Percentiles rank a stretch among this genome's conserved stretches.
Evolutionary conservation across 2,888 invertebrate genomes (phyloP).

Genomic region (Dryadula phaetusa): DNA sequence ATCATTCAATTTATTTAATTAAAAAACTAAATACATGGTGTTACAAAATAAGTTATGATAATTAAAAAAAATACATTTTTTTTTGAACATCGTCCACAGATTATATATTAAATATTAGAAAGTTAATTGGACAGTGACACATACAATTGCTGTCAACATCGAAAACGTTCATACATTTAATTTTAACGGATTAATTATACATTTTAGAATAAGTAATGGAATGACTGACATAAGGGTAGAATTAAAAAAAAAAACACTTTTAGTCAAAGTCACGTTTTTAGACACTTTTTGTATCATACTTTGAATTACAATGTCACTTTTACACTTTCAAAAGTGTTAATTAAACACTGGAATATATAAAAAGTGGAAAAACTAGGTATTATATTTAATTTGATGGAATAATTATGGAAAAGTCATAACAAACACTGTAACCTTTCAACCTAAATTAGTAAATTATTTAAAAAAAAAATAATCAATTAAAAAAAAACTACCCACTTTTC

Average conservation of each 20-base stretch:
- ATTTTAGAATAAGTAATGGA: constrained; percentile 12
- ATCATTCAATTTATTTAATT: too few species aligned
- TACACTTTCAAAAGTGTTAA: not conserved
- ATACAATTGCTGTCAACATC: not conserved
- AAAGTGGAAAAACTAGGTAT: too few species aligned
- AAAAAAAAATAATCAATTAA: too few species aligned
- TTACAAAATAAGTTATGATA: not conserved
- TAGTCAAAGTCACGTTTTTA: not conserved
- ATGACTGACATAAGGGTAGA: not conserved
- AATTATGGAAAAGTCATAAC: too few species aligned
- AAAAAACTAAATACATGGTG: not conserved
- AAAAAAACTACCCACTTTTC: too few species aligned
- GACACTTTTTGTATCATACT: not conserved
- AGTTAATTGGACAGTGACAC: not conserved
- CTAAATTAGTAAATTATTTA: too few species aligned
- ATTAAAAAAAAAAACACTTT: not conserved
- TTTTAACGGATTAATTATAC: constrained; percentile 5
- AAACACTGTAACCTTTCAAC: too few species aligned
- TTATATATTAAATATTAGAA: constrained; percentile 6
- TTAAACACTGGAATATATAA: too few species aligned
- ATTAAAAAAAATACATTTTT: too few species aligned
- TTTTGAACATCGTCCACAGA: constrained; percentile 6
- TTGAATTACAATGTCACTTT: not conserved
- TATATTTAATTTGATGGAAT: too few species aligned
- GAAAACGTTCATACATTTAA: constrained; percentile 7